A percentile compares a stretch with the other conserved stretches of the same genome.
Evolutionary conservation across 2,113 vertebrate genomes (phyloP).

Genomic region (Actenoides lindsayi): DNA sequence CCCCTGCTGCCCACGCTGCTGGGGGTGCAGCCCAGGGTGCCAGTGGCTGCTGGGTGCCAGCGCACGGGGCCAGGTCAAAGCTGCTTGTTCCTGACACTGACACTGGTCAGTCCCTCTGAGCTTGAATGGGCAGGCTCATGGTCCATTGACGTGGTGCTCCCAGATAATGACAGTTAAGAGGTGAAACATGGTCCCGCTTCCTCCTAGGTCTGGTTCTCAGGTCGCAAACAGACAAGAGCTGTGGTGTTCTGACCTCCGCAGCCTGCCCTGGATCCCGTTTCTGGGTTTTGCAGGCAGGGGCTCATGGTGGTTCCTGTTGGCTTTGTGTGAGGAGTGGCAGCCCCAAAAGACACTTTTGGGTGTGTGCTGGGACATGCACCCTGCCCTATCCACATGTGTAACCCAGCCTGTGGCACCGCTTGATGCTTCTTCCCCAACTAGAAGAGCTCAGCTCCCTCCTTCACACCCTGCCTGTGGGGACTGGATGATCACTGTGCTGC

Average conservation of each 20-base stretch:
- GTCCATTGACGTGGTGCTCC: neutral
- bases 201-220: neutral
- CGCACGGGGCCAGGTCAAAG: neutral
- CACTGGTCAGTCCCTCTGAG: neutral
- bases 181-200: neutral
- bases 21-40: neutral
- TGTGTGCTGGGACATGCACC: accelerated
- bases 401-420: accelerated
- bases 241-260: accelerated
- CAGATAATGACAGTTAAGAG: neutral
- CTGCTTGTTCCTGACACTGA: neutral
- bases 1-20: neutral
- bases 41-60: neutral
- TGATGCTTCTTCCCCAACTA: neutral
- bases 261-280: accelerated
- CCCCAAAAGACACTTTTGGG: too few relatives aligned
- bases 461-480: neutral
- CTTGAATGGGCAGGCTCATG: accelerated
- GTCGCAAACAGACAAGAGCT: neutral
- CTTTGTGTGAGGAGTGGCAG: neutral
- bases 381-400: accelerated
- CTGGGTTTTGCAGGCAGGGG: neutral
- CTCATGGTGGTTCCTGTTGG: accelerated
- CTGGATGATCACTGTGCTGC: accelerated
- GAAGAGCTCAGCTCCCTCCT: neutral